Evolutionary conservation across 2,888 invertebrate species (phyloP), one percentile per base, ranked within the genome.

Genomic region (Saturnia pavonia): DNA sequence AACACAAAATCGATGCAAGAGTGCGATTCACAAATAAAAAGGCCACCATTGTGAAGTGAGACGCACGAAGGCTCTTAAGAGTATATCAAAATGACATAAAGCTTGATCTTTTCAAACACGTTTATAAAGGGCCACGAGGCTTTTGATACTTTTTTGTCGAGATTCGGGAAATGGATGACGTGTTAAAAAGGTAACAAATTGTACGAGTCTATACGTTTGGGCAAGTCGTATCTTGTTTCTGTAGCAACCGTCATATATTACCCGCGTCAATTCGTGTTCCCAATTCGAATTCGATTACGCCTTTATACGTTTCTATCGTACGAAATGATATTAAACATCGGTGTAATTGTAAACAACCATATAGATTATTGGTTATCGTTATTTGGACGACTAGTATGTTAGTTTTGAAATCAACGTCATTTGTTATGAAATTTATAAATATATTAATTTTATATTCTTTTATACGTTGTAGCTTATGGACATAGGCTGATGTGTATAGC

Each of bases 61-160:
- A 80, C 80, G 80, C 80, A 92, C 92, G 93, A 92, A 90, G 85
- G 85, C 79, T 85, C 83, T 87, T 86, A 83, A 85, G 90, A 93
- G 92, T 93, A 89, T 91, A 94, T 94, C 93, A 94, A 94, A 94
- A 92, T 89, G 93, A 93, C 92, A 93, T 92, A 91, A 93, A 92
- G 89, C 89, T 85, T 83, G 85, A 86, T 88, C 90, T 88, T 89
- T 88, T 89, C 85, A 89, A 90, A 91, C 89, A 88, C 82, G 84
- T 85, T 87, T 84, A 89, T 91, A 92, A 92, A 88, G 88, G 91
- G 77, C 84, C 91, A 88, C 89, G 81, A 90, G 91, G 89, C 89
- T 85, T 85, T 81, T 75, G 75, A 77, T 80, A 80, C 27, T 87
- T 78, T 73, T 71, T 72, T 74, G 71, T 65, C 65, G 65, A 80